Conservation (phyloP, 2,113 vertebrate species). For the Rallus limicola region DNA sequence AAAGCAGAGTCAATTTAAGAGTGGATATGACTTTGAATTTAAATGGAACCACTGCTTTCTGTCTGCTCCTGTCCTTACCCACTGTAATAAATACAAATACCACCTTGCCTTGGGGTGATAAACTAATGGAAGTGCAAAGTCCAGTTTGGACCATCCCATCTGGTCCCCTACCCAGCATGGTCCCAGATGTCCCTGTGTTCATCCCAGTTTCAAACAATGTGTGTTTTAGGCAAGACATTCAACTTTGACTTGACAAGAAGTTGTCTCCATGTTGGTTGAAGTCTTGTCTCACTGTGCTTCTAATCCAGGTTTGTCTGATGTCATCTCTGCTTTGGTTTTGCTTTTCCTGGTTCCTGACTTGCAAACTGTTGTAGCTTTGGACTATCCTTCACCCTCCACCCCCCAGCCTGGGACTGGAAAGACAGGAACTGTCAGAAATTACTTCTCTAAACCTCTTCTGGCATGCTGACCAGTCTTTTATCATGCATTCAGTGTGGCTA, state of each 20-base stretch:
- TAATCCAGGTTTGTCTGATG: neutral
- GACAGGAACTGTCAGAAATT: neutral
- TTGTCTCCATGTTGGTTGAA: neutral
- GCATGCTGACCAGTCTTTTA: neutral
- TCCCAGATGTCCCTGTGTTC: neutral
- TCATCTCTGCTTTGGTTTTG: neutral
- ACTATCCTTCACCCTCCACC: neutral
- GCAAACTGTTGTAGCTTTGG: neutral
- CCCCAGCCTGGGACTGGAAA: neutral
- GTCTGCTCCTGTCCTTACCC: neutral
- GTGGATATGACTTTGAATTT: neutral
- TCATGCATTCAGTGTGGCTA: neutral
- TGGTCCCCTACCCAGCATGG: neutral
- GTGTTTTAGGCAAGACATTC: neutral
- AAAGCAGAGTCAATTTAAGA: neutral
- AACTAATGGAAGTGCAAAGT: neutral
- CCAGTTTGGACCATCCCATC: neutral
- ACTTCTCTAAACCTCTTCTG: neutral
- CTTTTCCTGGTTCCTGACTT: neutral
- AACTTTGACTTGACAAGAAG: neutral
- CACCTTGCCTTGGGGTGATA: neutral
- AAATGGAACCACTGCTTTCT: neutral
- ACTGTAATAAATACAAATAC: neutral
- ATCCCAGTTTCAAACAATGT: neutral
- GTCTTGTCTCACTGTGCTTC: neutral